Evolutionary conservation across 2,797 vertebrate species (phyloP).

Genomic region (Valencia hispanica): DNA sequence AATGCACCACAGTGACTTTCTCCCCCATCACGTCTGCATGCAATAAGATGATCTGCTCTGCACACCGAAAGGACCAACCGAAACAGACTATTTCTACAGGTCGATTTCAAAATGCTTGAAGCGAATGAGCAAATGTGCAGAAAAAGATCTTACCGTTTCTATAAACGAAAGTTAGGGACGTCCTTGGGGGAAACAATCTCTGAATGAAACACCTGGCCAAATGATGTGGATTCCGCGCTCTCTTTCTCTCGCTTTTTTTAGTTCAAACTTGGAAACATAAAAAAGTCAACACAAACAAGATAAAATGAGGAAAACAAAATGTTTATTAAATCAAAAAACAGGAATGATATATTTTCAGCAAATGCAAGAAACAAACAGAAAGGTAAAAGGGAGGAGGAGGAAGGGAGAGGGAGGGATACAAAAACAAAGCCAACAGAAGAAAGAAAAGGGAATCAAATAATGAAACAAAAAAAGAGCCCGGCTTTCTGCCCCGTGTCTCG

Average conservation of each 20-base stretch:
- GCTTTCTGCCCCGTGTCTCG: slow-evolving; percentile 82
- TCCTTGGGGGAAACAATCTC: slow-evolving; percentile 82
- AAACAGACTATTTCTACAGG: slow-evolving; percentile 32
- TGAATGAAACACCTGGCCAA: slow-evolving; percentile 80
- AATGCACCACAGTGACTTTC: slow-evolving; percentile 68
- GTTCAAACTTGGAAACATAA: slow-evolving; percentile 80
- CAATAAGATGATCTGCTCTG: slow-evolving; percentile 50
- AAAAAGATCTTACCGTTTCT: slow-evolving; percentile 85
- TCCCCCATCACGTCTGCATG: slow-evolving; percentile 57
- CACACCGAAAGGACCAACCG: slow-evolving; percentile 35
- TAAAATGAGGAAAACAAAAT: slow-evolving; percentile 83
- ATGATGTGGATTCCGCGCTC: slow-evolving; percentile 37
- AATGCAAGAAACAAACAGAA: slow-evolving; percentile 78
- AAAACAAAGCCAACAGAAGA: slow-evolving; percentile 47
- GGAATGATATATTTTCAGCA: slow-evolving; percentile 75
- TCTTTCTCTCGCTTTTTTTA: slow-evolving; percentile 52
- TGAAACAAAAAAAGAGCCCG: slow-evolving; percentile 78
- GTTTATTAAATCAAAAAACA: slow-evolving; percentile 85
- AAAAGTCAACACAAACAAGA: slow-evolving; percentile 81
- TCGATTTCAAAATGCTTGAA: slow-evolving; percentile 48
- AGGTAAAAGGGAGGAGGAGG: slow-evolving; percentile 65
- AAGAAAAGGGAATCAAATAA: slow-evolving; percentile 88
- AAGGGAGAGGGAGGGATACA: slow-evolving; percentile 49
- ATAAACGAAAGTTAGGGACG: slow-evolving; percentile 84
- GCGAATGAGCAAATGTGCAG: slow-evolving; percentile 74